Evolutionary conservation across 2,888 invertebrate genomes (phyloP).

Genomic region (Fissipunctia ypsillon): DNA sequence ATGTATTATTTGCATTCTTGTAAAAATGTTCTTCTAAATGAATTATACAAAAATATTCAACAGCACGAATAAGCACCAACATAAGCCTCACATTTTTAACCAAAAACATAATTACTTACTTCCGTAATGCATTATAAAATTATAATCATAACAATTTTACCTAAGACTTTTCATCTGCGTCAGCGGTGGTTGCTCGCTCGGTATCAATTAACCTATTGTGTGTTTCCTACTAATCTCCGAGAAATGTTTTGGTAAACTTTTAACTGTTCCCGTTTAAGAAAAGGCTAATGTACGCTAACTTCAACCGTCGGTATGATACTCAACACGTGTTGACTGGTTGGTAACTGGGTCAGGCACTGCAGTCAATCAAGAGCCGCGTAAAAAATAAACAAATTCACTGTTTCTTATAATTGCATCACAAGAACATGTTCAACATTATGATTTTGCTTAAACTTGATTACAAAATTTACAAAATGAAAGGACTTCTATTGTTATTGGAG

Average conservation of each 20-base stretch:
- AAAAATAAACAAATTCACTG: slow-evolving; percentile 80
- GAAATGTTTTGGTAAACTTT: slow-evolving; percentile 50
- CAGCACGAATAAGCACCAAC: slow-evolving; percentile 1
- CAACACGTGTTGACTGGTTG: slow-evolving; percentile 79
- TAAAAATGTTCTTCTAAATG: neutral
- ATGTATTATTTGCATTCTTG: slow-evolving; percentile 1
- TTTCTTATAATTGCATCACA: slow-evolving; percentile 60
- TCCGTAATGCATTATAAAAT: slow-evolving; percentile 19
- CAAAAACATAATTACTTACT: slow-evolving; percentile 22
- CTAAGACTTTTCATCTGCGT: slow-evolving; percentile 23
- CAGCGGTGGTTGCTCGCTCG: slow-evolving; percentile 16
- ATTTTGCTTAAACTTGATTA: slow-evolving; percentile 10
- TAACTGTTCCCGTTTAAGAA: slow-evolving; percentile 61
- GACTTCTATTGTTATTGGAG: neutral
- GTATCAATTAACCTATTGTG: slow-evolving; percentile 54
- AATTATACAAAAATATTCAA: slow-evolving; percentile 10
- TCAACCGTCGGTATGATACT: slow-evolving; percentile 69
- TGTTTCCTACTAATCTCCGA: slow-evolving; percentile 43
- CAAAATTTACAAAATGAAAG: neutral
- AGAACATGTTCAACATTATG: slow-evolving; percentile 13
- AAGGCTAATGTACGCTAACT: slow-evolving; percentile 63
- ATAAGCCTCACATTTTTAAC: neutral
- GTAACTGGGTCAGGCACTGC: slow-evolving; percentile 81
- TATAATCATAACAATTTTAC: slow-evolving; percentile 21
- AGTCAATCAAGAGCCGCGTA: slow-evolving; percentile 80